These are phyloP conservation scores for Scolanthus callimorphus DNA, from an alignment of 92 coral and sea anemone species.

Conservation along the genomic window DNA sequence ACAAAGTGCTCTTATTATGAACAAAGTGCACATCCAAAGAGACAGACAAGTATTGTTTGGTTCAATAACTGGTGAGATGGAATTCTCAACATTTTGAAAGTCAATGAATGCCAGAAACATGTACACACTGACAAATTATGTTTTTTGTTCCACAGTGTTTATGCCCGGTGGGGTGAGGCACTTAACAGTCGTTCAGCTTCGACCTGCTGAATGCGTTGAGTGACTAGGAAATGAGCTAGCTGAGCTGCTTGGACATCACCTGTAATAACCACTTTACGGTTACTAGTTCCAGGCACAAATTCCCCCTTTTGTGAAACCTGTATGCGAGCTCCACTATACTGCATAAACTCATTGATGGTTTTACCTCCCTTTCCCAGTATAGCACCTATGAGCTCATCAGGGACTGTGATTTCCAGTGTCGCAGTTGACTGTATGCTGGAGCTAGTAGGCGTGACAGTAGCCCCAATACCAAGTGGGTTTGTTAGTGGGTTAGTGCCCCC, in stretches of 20 bases:
- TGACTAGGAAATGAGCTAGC: slow-evolving; percentile 93
- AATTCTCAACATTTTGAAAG: neutral
- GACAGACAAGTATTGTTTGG: too few relatives aligned
- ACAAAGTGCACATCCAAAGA: too few relatives aligned
- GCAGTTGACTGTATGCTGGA: slow-evolving; percentile 91
- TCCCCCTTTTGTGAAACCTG: slow-evolving; percentile 99
- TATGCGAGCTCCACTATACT: slow-evolving; percentile 94
- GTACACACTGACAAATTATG: neutral
- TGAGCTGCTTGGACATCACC: slow-evolving; percentile 94
- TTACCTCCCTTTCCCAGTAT: slow-evolving; percentile 96
- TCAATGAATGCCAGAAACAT: neutral
- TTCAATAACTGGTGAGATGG: too few relatives aligned
- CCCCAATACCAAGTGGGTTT: slow-evolving; percentile 72
- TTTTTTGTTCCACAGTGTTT: neutral
- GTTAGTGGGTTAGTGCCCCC: slow-evolving; percentile 73
- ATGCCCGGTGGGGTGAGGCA: slow-evolving; percentile 15
- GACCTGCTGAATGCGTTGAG: slow-evolving; percentile 94
- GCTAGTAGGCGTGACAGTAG: slow-evolving; percentile 64
- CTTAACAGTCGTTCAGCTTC: slow-evolving; percentile 79
- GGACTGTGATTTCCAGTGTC: slow-evolving; percentile 93
- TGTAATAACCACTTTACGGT: slow-evolving; percentile 96
- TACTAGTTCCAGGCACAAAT: slow-evolving; percentile 92
- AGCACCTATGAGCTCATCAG: slow-evolving; percentile 94
- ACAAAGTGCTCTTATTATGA: too few relatives aligned
- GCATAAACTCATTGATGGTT: slow-evolving; percentile 97